Conservation (phyloP, 2,888 invertebrate genomes). For the Stegana nigrithorax region DNA sequence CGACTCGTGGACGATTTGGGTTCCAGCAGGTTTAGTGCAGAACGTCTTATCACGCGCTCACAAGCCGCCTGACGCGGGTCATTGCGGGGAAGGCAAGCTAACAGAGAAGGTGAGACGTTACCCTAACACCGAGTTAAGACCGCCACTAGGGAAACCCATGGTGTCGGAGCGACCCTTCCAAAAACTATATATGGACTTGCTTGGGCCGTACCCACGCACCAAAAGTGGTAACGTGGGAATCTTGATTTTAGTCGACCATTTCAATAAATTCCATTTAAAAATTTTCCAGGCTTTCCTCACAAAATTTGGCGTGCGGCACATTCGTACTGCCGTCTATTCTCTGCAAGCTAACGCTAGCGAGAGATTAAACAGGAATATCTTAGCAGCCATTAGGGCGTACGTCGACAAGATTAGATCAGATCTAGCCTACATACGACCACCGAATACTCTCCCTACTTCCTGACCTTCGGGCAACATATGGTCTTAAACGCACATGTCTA, state of each 20-base stretch:
- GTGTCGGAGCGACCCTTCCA: no score
- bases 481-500: no score
- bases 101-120: not conserved
- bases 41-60: not conserved
- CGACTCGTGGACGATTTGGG: not conserved
- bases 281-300: constrained; percentile 21
- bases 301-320: constrained; percentile 18
- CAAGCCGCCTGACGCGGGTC: not conserved
- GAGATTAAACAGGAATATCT: constrained; percentile 26
- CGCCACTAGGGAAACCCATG: no score
- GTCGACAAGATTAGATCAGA: constrained; percentile 27
- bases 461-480: no score
- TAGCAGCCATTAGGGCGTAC: constrained; percentile 24
- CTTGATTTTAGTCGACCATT: no score
- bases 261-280: constrained; percentile 24
- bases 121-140: no score
- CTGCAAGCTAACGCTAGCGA: constrained; percentile 30
- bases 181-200: constrained; percentile 14
- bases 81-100: not conserved
- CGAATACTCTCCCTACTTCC: no score
- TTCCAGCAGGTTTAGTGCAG: not conserved
- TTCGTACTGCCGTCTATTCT: constrained; percentile 25
- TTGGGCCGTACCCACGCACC: not conserved
- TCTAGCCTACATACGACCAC: no score
- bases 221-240: no score